Evolutionary conservation across 2,113 vertebrate genomes (phyloP), one percentile per base, ranked within the genome.

Genomic region (Falco punctatus): DNA sequence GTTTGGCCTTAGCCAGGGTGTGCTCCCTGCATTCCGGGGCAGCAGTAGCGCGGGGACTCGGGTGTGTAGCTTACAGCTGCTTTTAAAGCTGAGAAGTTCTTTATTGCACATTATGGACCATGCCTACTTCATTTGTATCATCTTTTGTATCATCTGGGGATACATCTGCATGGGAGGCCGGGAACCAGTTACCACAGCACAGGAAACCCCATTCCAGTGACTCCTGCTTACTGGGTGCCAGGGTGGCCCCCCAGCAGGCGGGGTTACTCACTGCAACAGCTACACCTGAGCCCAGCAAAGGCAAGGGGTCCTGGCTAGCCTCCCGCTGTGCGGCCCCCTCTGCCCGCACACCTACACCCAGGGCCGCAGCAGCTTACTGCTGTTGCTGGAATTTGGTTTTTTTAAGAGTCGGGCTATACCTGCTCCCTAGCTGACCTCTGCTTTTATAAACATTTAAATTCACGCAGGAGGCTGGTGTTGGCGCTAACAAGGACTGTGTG

Each of bases 41-140:
- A 2, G 1, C 1, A 4, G 11, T 2, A 14, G 26, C 4, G 15
- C 2, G 4, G 5, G 9, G 21, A 3, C 18, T 23, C 48, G 38
- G 38, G 10, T 33, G 28, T 5, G 11, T 2, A 23, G 20, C 24
- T 55, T 55, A 59, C 30, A 49, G 52, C 5, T 33, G 5, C 19
- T 51, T 33, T 15, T 46, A 44, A 26, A 6, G 19, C 15, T 17
- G 26, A 15, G 8, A 17, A 4, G 6, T 17, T 70, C 51, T 33
- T 38, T 13, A 38, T 2, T n/a, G 35, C 27, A 17, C 11, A 8
- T 12, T 6, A 13, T 13, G 17, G 57, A 4, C 32, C 24, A 15
- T 11, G 55, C 70, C 57, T 38, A 13, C 40, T 20, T 55, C 3
- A 52, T 46, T 46, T 46, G 16, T 18, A 46, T 15, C 42, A 14